Percentiles rank a stretch among this genome's conserved stretches.
Conservation (phyloP, 2,888 invertebrate species). For the Eurytoma adleriae region DNA sequence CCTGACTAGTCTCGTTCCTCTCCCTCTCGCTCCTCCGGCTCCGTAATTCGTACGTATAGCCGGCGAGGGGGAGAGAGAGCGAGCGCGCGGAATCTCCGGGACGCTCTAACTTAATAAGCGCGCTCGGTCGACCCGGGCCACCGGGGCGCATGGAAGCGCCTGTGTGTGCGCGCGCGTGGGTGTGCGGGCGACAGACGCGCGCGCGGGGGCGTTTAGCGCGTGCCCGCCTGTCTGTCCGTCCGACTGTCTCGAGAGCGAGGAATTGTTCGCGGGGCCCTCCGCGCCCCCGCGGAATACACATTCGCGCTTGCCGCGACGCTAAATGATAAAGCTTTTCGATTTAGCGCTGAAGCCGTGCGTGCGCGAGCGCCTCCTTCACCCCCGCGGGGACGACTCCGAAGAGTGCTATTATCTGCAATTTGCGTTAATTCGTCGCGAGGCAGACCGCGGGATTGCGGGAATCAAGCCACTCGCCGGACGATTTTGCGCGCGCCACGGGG, state of each 20-base stretch:
- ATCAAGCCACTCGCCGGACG: no score
- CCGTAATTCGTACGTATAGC: conserved; percentile 67
- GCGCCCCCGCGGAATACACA: background rate
- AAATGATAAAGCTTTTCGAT: conserved; percentile 53
- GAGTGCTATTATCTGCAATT: conserved; percentile 16
- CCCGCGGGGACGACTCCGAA: no score
- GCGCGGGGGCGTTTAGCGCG: conserved; percentile 17
- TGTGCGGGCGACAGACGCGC: conserved; percentile 4
- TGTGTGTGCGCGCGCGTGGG: background rate
- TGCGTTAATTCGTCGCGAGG: conserved; percentile 10
- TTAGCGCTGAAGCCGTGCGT: conserved; percentile 20
- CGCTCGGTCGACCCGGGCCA: conserved; percentile 55
- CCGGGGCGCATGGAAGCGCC: conserved; percentile 31
- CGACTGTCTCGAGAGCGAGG: conserved; percentile 1
- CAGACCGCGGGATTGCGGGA: no score
- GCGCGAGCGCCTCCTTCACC: background rate
- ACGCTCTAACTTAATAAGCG: conserved; percentile 70
- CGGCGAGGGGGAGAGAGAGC: background rate
- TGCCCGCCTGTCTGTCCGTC: conserved; percentile 16
- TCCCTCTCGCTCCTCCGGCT: conserved; percentile 1
- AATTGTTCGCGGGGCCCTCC: background rate
- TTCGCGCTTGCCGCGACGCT: conserved; percentile 29
- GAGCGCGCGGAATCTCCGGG: conserved; percentile 62
- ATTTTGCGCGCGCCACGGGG: no score
- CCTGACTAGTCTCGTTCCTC: conserved; percentile 48